Evolutionary conservation across 1,140 invertebrate species (phyloP).

Genomic region (Frieseomelitta varia): DNA sequence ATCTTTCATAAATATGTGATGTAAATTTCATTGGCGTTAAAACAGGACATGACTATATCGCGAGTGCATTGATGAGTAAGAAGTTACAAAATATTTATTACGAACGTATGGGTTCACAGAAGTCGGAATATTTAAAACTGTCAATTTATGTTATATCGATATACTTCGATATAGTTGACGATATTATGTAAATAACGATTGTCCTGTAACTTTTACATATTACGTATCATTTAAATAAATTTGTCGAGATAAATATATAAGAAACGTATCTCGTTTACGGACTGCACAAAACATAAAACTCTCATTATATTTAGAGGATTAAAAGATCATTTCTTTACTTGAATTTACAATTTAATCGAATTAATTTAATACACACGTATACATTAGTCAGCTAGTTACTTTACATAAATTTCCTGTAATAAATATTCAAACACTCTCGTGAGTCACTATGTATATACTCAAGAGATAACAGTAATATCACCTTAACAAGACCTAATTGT

Average conservation of each 20-base stretch:
- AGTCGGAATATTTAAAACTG: background rate
- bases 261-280: too few relatives aligned
- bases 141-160: background rate
- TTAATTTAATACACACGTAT: too few relatives aligned
- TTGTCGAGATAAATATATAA: too few relatives aligned
- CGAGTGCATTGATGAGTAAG: rapidly evolving
- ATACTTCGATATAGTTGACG: background rate
- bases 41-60: too few relatives aligned
- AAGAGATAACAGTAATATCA: background rate
- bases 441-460: background rate
- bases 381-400: background rate
- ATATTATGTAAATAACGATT: background rate
- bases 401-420: background rate
- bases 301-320: background rate
- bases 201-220: too few relatives aligned
- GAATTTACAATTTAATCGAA: too few relatives aligned
- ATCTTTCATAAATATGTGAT: background rate
- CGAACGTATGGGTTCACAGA: background rate
- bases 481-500: background rate
- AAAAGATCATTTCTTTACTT: background rate
- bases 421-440: background rate
- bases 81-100: background rate
- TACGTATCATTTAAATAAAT: too few relatives aligned
- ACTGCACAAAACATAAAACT: too few relatives aligned
- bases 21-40: background rate